These are phyloP conservation scores for Sceloporus undulatus DNA, from an alignment of 2,113 vertebrate species.

Conservation along the genomic window DNA sequence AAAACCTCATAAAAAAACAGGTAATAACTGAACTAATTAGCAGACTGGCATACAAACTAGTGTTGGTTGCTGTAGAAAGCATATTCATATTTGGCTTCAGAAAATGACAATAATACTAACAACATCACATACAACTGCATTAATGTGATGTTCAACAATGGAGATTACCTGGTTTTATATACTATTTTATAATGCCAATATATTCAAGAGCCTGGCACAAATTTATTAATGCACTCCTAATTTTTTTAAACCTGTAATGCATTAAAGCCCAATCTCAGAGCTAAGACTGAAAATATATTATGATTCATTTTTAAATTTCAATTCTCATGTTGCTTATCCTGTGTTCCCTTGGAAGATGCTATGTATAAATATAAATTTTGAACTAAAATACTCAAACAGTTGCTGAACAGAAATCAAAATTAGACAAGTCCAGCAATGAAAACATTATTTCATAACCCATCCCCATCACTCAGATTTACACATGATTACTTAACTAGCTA, in stretches of 20 bases:
- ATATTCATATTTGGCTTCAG: slow-evolving; percentile 57
- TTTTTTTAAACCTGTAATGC: background rate
- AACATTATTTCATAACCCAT: background rate
- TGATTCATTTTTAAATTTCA: background rate
- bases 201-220: background rate
- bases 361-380: background rate
- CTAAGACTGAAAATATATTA: slow-evolving; percentile 3
- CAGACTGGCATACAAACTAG: slow-evolving; percentile 64
- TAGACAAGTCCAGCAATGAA: slow-evolving; percentile 26
- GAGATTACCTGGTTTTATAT: slow-evolving; percentile 35
- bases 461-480: background rate
- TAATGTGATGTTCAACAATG: slow-evolving; percentile 15
- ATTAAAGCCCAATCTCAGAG: slow-evolving; percentile 17
- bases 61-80: slow-evolving; percentile 58
- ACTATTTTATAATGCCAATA: slow-evolving; percentile 1
- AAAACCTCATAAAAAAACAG: slow-evolving; percentile 82
- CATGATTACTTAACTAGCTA: background rate
- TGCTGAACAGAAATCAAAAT: slow-evolving; percentile 14
- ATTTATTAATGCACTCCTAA: slow-evolving; percentile 22
- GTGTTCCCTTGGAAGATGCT: background rate
- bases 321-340: background rate
- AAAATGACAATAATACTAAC: slow-evolving; percentile 32
- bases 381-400: background rate
- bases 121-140: background rate
- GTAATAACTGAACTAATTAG: slow-evolving; percentile 82